These are phyloP conservation scores for Phalacrocorax aristotelis DNA, from an alignment of 2,113 vertebrate species.

Conservation along the genomic window DNA sequence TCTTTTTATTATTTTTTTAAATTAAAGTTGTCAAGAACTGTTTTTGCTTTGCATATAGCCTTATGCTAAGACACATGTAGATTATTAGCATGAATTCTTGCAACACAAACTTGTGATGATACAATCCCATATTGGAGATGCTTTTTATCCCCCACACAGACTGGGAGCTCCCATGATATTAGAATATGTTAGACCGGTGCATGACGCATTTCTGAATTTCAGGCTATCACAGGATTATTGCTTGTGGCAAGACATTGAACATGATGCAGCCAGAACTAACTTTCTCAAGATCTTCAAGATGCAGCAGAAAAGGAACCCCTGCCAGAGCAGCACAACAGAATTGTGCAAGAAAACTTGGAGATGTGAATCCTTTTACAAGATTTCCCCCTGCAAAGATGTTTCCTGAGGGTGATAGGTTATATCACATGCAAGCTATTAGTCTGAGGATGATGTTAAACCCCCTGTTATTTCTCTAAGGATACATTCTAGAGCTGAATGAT, in stretches of 20 bases:
- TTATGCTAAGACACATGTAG: neutral
- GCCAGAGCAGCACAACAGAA: neutral
- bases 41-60: neutral
- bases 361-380: neutral
- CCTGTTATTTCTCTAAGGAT: neutral
- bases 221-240: neutral
- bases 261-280: neutral
- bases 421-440: neutral
- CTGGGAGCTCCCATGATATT: neutral
- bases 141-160: neutral
- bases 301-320: neutral
- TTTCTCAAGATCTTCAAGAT: neutral
- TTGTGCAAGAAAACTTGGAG: neutral
- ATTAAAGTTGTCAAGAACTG: neutral
- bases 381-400: neutral
- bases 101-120: neutral
- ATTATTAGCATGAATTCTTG: neutral
- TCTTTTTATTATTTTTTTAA: neutral
- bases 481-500: neutral
- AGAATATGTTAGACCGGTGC: neutral
- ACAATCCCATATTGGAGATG: neutral
- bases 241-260: neutral
- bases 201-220: conserved; percentile 4
- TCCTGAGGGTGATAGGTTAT: neutral
- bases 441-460: neutral